Evolutionary conservation across 2,797 vertebrate species (phyloP).

Genomic region (Sebastes itinus): DNA sequence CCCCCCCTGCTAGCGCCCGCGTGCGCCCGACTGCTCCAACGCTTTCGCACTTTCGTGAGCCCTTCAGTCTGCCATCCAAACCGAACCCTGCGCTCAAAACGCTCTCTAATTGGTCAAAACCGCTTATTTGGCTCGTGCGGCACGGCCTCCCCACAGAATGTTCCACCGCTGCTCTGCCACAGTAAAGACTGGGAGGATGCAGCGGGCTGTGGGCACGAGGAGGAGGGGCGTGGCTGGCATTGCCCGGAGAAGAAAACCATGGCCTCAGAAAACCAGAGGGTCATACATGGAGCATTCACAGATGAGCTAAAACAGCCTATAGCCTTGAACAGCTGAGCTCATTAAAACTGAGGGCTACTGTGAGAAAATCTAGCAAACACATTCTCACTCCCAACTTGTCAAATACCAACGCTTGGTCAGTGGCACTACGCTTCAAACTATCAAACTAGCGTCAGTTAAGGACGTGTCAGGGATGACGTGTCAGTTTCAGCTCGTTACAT

Average conservation of each 20-base stretch:
- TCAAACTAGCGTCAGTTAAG: background rate
- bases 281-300: slow-evolving; percentile 39
- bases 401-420: background rate
- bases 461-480: background rate
- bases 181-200: slow-evolving; percentile 69
- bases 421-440: background rate
- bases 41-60: slow-evolving; percentile 57
- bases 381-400: background rate
- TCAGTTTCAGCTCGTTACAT: background rate
- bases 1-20: background rate
- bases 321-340: slow-evolving; percentile 45
- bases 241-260: slow-evolving; percentile 14
- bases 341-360: slow-evolving; percentile 21
- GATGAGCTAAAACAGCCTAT: slow-evolving; percentile 30
- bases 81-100: slow-evolving; percentile 40
- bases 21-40: slow-evolving; percentile 2
- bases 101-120: slow-evolving; percentile 70
- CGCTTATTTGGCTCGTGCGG: slow-evolving; percentile 63
- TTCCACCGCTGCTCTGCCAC: slow-evolving; percentile 62
- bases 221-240: slow-evolving; percentile 43
- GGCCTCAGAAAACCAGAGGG: slow-evolving; percentile 39
- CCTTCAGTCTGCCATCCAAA: slow-evolving; percentile 37
- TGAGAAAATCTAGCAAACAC: background rate
- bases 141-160: slow-evolving; percentile 57
- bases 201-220: slow-evolving; percentile 41